Percentiles rank a stretch among this genome's conserved stretches.
Evolutionary conservation across 2,888 invertebrate genomes (phyloP).

Genomic region (Scelioninae gen. 1): DNA sequence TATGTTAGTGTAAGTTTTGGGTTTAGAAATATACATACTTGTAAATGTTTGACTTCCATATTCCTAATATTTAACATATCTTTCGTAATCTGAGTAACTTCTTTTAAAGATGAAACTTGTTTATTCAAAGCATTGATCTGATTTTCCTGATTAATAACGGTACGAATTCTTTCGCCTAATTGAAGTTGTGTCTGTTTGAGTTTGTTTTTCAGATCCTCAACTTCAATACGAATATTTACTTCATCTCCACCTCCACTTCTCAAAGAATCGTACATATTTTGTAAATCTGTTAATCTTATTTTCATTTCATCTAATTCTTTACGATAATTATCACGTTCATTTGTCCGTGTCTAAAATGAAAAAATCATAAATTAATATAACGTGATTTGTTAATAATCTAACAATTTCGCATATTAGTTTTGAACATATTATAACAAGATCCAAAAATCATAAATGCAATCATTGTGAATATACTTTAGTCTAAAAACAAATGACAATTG

Average conservation of each 20-base stretch:
- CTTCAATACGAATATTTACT: constrained; percentile 72
- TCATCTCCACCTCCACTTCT: constrained; percentile 69
- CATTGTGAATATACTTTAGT: no score
- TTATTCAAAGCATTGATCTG: constrained; percentile 90
- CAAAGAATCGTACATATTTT: constrained; percentile 72
- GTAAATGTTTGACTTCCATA: constrained; percentile 91
- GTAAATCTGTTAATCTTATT: constrained; percentile 75
- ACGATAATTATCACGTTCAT: constrained; percentile 78
- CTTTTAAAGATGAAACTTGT: constrained; percentile 91
- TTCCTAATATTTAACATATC: constrained; percentile 91
- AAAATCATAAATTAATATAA: no score
- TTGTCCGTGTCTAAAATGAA: constrained; percentile 74
- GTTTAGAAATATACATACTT: constrained; percentile 84
- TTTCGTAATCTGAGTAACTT: constrained; percentile 92
- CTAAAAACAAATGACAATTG: no score
- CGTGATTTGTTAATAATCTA: no score
- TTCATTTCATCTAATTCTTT: constrained; percentile 77
- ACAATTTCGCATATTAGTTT: no score
- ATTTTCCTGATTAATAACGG: constrained; percentile 88
- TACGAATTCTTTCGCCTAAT: constrained; percentile 77
- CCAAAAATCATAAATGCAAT: no score
- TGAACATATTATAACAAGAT: no score
- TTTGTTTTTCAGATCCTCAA: constrained; percentile 77
- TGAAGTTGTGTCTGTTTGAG: constrained; percentile 77
- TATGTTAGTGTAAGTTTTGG: no score